Conservation (phyloP, 1,140 invertebrate genomes). For the Limonius californicus region DNA sequence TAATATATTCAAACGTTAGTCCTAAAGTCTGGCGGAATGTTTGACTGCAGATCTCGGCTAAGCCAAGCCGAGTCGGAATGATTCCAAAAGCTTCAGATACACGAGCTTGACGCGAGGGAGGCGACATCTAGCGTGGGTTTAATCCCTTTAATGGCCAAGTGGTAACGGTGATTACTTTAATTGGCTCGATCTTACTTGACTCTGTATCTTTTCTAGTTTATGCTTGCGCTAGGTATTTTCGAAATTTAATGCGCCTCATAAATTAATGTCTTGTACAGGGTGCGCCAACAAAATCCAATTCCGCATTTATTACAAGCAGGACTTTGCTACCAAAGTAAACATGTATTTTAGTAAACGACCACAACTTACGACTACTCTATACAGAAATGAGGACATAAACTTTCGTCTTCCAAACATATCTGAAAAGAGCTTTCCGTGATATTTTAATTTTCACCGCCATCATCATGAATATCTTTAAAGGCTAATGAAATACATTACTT, state of each 20-base stretch:
- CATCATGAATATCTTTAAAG: no score
- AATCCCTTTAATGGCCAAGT: slow-evolving; percentile 43
- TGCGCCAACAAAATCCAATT: no score
- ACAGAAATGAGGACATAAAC: no score
- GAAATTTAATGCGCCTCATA: slow-evolving; percentile 8
- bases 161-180: slow-evolving; percentile 42
- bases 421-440: no score
- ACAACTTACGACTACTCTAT: no score
- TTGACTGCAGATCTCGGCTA: slow-evolving; percentile 39
- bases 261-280: neutral
- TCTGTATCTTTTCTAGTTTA: slow-evolving; percentile 14
- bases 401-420: no score
- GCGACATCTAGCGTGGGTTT: slow-evolving; percentile 39
- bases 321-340: no score
- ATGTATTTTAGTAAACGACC: no score
- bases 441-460: no score
- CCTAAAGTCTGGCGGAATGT: slow-evolving; percentile 45
- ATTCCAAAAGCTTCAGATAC: slow-evolving; percentile 35
- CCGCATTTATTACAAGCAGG: no score
- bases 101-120: slow-evolving; percentile 36
- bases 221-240: slow-evolving; percentile 11
- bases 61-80: slow-evolving; percentile 34
- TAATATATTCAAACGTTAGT: slow-evolving; percentile 47
- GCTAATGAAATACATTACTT: no score
- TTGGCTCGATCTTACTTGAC: slow-evolving; percentile 31